Percentiles rank a stretch among this genome's conserved stretches.
Evolutionary conservation across 2,888 invertebrate species (phyloP).

Genomic region (Drosophila meridionalis): DNA sequence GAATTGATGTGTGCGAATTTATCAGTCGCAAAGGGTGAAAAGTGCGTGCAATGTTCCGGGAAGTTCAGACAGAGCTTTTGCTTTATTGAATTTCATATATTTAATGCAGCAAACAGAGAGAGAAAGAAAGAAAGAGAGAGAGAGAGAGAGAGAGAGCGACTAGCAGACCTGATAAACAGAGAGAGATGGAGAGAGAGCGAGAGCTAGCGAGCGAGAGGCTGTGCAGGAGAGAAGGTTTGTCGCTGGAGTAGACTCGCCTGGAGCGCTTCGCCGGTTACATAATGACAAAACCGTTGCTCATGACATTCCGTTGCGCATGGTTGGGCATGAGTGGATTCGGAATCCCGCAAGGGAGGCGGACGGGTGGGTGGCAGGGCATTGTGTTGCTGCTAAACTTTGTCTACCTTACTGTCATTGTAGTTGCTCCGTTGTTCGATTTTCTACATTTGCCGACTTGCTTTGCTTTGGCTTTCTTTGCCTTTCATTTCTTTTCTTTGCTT

Average conservation of each 20-base stretch:
- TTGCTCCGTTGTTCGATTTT: conserved; percentile 51
- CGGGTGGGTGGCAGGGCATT: background rate
- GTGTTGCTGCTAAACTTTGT: conserved; percentile 24
- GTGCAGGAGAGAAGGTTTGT: conserved; percentile 14
- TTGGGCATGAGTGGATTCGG: background rate
- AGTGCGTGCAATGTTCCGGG: conserved; percentile 10
- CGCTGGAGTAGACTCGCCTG: conserved; percentile 15
- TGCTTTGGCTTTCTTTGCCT: conserved; percentile 9
- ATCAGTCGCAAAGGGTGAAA: conserved; percentile 3
- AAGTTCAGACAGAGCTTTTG: conserved; percentile 47
- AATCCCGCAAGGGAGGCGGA: background rate
- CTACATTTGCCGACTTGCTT: conserved; percentile 38
- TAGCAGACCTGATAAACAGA: background rate
- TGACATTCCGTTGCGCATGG: conserved; percentile 35
- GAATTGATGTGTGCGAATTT: conserved; percentile 41
- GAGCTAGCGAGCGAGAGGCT: conserved; percentile 5
- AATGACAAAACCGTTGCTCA: conserved; percentile 31
- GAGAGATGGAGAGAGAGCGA: background rate
- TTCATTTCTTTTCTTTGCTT: background rate
- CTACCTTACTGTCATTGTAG: conserved; percentile 20
- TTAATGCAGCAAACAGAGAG: conserved; percentile 22
- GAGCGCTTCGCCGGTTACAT: conserved; percentile 37
- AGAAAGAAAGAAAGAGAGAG: conserved; percentile 5
- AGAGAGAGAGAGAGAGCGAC: conserved; percentile 4
- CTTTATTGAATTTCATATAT: conserved; percentile 58